phyloP scores from a whole-genome alignment of 2,888 invertebrate species.

The Parthenolecanium corni region DNA sequence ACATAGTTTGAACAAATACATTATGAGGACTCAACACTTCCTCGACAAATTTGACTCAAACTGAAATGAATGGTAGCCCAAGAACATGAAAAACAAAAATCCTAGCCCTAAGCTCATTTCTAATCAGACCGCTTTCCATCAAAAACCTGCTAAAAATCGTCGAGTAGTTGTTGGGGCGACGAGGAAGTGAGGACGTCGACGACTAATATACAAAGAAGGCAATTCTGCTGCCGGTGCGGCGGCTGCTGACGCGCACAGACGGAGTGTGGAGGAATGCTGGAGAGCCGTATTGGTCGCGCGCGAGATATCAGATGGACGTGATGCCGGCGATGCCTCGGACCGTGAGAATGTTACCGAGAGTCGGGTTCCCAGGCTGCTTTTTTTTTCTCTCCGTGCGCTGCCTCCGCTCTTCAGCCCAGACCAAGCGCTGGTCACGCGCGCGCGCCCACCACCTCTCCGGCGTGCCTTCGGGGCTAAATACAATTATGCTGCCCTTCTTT shows the following conservation, averaged over 20 bases:
- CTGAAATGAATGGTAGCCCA: too few species aligned
- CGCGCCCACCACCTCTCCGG: slow-evolving; percentile 18
- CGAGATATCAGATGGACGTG: slow-evolving; percentile 30
- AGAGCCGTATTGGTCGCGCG: slow-evolving; percentile 26
- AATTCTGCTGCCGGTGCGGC: not conserved
- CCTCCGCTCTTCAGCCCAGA: not conserved
- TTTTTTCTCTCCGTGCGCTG: too few species aligned
- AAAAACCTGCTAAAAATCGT: too few species aligned
- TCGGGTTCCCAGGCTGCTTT: slow-evolving; percentile 27
- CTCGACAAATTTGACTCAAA: too few species aligned
- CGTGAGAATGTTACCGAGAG: slow-evolving; percentile 29
- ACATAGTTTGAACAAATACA: too few species aligned
- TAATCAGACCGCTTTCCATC: too few species aligned
- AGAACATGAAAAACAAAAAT: too few species aligned
- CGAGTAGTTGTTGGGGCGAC: too few species aligned
- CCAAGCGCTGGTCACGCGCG: slow-evolving; percentile 26
- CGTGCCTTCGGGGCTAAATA: slow-evolving; percentile 3
- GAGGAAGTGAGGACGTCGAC: not conserved
- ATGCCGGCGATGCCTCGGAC: slow-evolving; percentile 14
- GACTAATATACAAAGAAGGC: not conserved
- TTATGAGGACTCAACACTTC: too few species aligned
- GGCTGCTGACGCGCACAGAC: not conserved
- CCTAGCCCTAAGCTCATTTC: too few species aligned
- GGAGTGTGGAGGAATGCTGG: slow-evolving; percentile 7
- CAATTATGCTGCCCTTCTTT: slow-evolving; percentile 13